phyloP scores from a whole-genome alignment of 2,113 vertebrate genomes.

The Butastur rufipennis region DNA sequence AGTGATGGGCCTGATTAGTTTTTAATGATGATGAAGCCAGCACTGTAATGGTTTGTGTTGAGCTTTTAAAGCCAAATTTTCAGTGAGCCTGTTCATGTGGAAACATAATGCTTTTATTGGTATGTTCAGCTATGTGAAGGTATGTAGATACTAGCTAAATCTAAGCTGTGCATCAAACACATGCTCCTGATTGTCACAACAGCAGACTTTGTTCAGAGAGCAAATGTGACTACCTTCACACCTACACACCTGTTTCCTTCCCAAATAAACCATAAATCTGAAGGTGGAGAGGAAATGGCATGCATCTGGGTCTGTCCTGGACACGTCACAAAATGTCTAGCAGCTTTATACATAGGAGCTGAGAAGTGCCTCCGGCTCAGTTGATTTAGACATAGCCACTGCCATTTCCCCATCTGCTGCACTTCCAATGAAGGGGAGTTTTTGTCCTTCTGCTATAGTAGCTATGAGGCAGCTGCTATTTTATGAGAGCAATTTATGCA shows the following conservation, averaged over 20 bases:
- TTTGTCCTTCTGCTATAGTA: background rate
- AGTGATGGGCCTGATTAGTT: constrained; percentile 40
- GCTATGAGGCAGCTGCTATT: background rate
- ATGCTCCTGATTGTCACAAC: background rate
- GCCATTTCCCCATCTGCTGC: background rate
- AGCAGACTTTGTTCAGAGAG: background rate
- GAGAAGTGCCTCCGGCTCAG: background rate
- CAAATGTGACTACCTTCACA: background rate
- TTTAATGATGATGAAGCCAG: constrained; percentile 30
- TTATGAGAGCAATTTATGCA: background rate
- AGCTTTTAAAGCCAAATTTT: constrained; percentile 15
- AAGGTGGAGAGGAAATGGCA: background rate
- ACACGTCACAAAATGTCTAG: background rate
- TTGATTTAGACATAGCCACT: background rate
- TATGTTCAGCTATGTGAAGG: background rate
- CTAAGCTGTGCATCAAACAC: background rate
- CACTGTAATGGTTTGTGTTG: background rate
- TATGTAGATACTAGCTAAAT: background rate
- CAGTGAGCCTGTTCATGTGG: background rate
- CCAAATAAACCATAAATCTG: background rate
- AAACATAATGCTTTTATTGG: background rate
- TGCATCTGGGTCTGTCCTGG: background rate
- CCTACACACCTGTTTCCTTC: background rate
- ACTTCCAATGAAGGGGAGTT: background rate
- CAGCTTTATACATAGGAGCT: background rate